Base-by-base conservation (phyloP, 2,888 invertebrate genomes). In the Lingula anatina region DNA sequence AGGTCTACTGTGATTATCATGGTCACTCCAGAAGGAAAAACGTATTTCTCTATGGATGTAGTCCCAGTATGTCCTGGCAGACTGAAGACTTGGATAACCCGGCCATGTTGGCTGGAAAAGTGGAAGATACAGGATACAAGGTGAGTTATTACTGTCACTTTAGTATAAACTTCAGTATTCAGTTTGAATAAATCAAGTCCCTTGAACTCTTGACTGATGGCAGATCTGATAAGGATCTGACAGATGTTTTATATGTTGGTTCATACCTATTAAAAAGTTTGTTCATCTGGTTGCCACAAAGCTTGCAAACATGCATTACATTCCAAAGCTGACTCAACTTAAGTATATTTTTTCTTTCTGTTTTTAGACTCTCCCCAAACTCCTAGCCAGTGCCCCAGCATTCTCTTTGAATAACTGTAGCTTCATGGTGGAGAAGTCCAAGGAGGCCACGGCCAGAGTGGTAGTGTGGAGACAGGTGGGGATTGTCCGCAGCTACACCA, bases 1-100 rank as follows among this genome's bases (percentile, higher is more conserved):
- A 72, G 71, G 66, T 75, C 12, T 75, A 62, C 58, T 74, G 73
- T 60, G 75, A 76, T 54, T 72, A 70, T 52, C 76, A 76, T 56
- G 76, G 75, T 15, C 96, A 97, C 80, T 95, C 95, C 24, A 82
- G 94, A 57, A 88, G 88, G 75, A 91, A 94, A 79, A 96, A 96
- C 76, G 87, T 94, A 68, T 97, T 97, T 77, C 86, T 95, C 70
- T 97, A 94, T 74, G 96, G 96, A 61, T 96, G 96, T 77, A 87
- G 77, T 64, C 77, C 80, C 3, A 54, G 57, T 4, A 62, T 68
- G 62, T 73, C 75, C 0, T 77, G 75, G 75, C 66, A 69, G 47
- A 51, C 60, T 0, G 71, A 70, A 43, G 76, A 76, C 52, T 59
- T 61, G 5, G 65, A 69, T 44, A 71, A 74, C 53, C 73, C 75